Evolutionary conservation across 2,797 vertebrate genomes (phyloP), one percentile per base, ranked within the genome.

Genomic region (Agapornis canus): DNA sequence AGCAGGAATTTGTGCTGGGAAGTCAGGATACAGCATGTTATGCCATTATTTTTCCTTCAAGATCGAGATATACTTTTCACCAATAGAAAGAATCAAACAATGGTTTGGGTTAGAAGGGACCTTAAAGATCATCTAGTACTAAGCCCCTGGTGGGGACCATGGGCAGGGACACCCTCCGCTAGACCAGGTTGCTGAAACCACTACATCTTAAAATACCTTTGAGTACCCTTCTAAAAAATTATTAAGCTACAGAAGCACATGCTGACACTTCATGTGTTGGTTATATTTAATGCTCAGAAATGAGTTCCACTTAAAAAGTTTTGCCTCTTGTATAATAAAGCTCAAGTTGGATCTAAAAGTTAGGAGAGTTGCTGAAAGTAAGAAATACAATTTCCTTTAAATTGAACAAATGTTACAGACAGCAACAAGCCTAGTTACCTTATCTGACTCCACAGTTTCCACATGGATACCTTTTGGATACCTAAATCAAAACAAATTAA

Each of bases 391-490:
- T 73, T 77, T 82, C 7, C 31, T 82, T 89, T 70, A 35, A 70
- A 77, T 1, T 63, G 31, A 64, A 57, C 6, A 76, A 51, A 72
- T 13, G 19, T 86, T 13, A 83, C 16, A 78, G 32, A 45, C 29
- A 89, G 26, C n/a, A 71, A 64, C 4, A 29, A 11, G 59, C 4
- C 49, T 25, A 32, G 12, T 95, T 97, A 99, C 99, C 98, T 99
- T 99, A 91, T 99, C 99, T 2, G 99, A 99, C 97, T 99, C 99
- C 78, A 99, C 86, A 18, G 99, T 99, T 98, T 99, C 99, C 77
- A 99, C 98, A 7, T 99, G 99, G 96, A 99, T 98, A 52, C 99
- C 99, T 97, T 99, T 99, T 23, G 99, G 98, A 97, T 98, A 99
- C 85, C 99, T 99, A 89, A 12, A 86, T 10, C 11, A 59, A 86